phyloP scores from a whole-genome alignment of 2,888 invertebrate species.

The Chymomyza caudatula region DNA sequence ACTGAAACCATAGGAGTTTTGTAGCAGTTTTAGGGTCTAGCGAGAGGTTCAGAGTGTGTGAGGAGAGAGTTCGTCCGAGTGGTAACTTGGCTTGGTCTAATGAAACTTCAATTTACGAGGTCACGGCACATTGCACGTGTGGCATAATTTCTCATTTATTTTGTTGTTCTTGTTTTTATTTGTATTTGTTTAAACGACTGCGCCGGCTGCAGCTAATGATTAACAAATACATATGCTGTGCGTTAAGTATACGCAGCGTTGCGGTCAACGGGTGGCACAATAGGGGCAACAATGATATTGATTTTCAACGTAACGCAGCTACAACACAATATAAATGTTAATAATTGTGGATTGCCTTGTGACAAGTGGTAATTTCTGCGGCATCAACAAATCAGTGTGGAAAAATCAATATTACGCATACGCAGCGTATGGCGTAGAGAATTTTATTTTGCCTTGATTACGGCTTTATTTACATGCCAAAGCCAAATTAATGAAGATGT shows the following conservation, averaged over 20 bases:
- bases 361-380: slow-evolving; percentile 38
- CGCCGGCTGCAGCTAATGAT: slow-evolving; percentile 47
- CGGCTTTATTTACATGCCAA: neutral
- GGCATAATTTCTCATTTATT: slow-evolving; percentile 68
- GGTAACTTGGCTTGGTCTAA: slow-evolving; percentile 37
- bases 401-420: slow-evolving; percentile 52
- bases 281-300: too few relatives aligned
- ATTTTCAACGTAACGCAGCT: slow-evolving; percentile 36
- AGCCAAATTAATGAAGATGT: slow-evolving; percentile 2
- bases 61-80: neutral
- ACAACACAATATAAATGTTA: slow-evolving; percentile 33
- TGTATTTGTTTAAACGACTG: neutral
- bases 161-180: neutral
- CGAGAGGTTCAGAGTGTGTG: neutral
- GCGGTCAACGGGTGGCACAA: neutral
- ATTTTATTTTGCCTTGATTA: neutral
- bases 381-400: slow-evolving; percentile 13
- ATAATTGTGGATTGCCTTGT: slow-evolving; percentile 44
- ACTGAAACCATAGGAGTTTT: slow-evolving; percentile 32
- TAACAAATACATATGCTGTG: slow-evolving; percentile 51
- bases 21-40: neutral
- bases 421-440: slow-evolving; percentile 9
- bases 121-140: slow-evolving; percentile 69
- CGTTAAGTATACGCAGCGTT: slow-evolving; percentile 44
- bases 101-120: slow-evolving; percentile 70